Conservation (phyloP, 2,113 vertebrate genomes). For the Melanerpes formicivorus region DNA sequence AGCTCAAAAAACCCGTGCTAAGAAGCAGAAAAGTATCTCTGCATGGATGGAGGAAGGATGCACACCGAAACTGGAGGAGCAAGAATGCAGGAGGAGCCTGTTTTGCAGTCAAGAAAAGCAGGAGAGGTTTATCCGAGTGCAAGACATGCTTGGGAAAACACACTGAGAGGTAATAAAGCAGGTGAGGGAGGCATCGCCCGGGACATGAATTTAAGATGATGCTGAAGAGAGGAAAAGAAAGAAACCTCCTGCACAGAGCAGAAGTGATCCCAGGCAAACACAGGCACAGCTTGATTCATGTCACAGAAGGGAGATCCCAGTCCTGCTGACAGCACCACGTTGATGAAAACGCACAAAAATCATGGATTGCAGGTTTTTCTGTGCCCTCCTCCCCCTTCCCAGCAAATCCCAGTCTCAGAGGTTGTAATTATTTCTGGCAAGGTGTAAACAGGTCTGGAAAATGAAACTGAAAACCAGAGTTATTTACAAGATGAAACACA, state of each 20-base stretch:
- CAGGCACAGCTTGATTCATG: neutral
- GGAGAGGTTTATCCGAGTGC: neutral
- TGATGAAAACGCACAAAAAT: neutral
- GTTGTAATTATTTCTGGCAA: constrained; percentile 50
- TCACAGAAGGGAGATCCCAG: neutral
- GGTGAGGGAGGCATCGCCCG: neutral
- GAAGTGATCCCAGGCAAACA: accelerated
- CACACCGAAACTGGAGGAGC: neutral
- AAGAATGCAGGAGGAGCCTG: neutral
- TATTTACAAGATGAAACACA: neutral
- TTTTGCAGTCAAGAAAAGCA: neutral
- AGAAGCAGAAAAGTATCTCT: neutral
- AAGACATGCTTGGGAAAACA: neutral
- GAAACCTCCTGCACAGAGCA: neutral
- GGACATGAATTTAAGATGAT: constrained; percentile 39
- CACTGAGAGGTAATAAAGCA: constrained; percentile 12
- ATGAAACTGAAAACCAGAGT: neutral
- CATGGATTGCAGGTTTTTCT: neutral
- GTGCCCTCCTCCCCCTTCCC: neutral
- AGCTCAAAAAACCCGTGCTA: neutral
- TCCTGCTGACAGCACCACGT: neutral
- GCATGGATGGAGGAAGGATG: neutral
- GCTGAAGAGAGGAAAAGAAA: neutral
- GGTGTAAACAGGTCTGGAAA: constrained; percentile 10
- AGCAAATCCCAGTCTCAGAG: neutral